Evolutionary conservation across 2,113 vertebrate species (phyloP).

Genomic region (Tetrao urogallus): DNA sequence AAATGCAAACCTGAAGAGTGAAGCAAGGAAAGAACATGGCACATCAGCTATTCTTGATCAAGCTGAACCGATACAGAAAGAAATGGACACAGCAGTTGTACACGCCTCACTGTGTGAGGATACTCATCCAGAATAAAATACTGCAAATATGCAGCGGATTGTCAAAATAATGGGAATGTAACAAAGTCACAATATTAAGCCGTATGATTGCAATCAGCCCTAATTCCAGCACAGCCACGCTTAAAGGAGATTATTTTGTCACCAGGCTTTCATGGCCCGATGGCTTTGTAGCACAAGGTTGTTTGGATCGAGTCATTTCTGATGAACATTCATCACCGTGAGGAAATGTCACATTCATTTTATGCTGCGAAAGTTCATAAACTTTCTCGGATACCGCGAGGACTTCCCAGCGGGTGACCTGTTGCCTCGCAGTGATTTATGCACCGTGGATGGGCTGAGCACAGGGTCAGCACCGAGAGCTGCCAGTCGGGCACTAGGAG

Average conservation of each 20-base stretch:
- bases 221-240: slow-evolving; percentile 59
- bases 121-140: background rate
- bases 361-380: background rate
- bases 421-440: background rate
- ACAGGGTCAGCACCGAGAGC: accelerated
- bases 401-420: background rate
- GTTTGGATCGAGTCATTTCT: slow-evolving; percentile 43
- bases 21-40: background rate
- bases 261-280: slow-evolving; percentile 54
- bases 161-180: slow-evolving; percentile 39
- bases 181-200: slow-evolving; percentile 8
- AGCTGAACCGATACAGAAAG: background rate
- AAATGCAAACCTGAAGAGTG: background rate
- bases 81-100: background rate
- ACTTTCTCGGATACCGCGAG: background rate
- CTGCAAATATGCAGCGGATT: background rate
- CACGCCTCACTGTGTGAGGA: background rate
- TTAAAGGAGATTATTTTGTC: slow-evolving; percentile 61
- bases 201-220: background rate
- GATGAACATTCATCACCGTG: slow-evolving; percentile 58
- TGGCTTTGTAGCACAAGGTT: slow-evolving; percentile 59
- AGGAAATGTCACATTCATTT: slow-evolving; percentile 42
- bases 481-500: accelerated
- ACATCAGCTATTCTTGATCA: background rate
- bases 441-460: background rate